Evolutionary conservation across 2,113 vertebrate species (phyloP), one percentile per base, ranked within the genome.

Genomic region (Paedocypris sp.): DNA sequence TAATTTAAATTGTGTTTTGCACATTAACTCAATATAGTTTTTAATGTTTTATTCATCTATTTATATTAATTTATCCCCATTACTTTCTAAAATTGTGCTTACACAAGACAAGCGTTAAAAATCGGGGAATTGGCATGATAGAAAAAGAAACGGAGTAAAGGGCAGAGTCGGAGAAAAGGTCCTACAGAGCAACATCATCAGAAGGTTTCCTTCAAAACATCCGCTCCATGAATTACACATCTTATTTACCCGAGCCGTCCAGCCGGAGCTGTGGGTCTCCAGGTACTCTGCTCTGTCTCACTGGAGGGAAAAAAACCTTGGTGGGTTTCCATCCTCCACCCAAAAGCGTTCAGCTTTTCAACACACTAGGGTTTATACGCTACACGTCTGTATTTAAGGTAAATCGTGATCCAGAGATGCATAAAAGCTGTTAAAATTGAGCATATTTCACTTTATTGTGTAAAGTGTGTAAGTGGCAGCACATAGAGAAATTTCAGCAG

Each of bases 121-220:
- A n/a, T n/a, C n/a, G 60, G 50, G 26, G 46, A 47, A 29, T 10
- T 2, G 16, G n/a, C 4, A 5, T 20, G 15, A 15, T 26, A 60
- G 16, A 23, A 35, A n/a, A 5, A 48, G 35, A 36, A 31, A 39
- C 11, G 36, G 38, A 45, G 56, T 19, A 33, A 42, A 62, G 26
- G 58, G 49, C 59, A 65, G 60, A 56, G 49, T 67, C 63, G 64
- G 48, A 68, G 69, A 68, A 75, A 61, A 62, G 76, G 69, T 67
- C 25, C n/a, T 59, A 66, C 63, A 68, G 69, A 62, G 81, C 63
- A 79, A 75, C 75, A 73, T 84, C 80, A 79, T 82, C 73, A 68
- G 76, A 57, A 65, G 70, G 74, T 81, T 87, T 88, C 85, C 85
- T 81, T 77, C 71, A 87, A 87, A 87, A 88, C 85, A 89, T 88